Evolutionary conservation across 2,113 vertebrate species (phyloP).

Genomic region (Thunnus maccoyii): DNA sequence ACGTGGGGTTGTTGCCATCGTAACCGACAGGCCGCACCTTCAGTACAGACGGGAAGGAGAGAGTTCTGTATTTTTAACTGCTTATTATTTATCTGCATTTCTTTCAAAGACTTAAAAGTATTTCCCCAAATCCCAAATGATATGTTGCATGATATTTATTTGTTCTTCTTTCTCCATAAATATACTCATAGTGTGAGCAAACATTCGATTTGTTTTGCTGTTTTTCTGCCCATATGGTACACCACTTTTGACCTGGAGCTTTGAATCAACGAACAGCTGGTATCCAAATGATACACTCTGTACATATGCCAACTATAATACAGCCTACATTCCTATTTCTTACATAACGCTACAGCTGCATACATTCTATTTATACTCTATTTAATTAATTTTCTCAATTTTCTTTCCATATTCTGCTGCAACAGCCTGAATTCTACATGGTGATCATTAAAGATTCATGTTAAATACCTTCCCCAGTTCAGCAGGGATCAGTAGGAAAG

Average conservation of each 20-base stretch:
- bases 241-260: slow-evolving; percentile 17
- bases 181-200: background rate
- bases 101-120: no score
- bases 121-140: no score
- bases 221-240: slow-evolving; percentile 7
- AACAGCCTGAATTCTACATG: slow-evolving; percentile 1
- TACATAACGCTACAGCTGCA: slow-evolving; percentile 30
- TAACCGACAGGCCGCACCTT: slow-evolving; percentile 95
- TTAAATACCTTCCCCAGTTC: background rate
- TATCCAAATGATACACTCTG: background rate
- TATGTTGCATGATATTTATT: background rate
- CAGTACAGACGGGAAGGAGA: background rate
- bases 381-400: background rate
- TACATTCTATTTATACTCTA: background rate
- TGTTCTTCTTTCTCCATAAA: slow-evolving; percentile 10
- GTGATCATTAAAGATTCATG: slow-evolving; percentile 21
- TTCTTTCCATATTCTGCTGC: background rate
- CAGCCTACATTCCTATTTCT: slow-evolving; percentile 18
- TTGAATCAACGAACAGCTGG: slow-evolving; percentile 17
- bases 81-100: background rate
- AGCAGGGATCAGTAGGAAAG: background rate
- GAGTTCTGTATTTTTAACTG: background rate
- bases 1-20: slow-evolving; percentile 95
- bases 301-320: slow-evolving; percentile 1
- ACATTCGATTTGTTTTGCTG: background rate